Evolutionary conservation across 2,113 vertebrate species (phyloP), one percentile per base, ranked within the genome.

Genomic region (Caranx ignobilis): DNA sequence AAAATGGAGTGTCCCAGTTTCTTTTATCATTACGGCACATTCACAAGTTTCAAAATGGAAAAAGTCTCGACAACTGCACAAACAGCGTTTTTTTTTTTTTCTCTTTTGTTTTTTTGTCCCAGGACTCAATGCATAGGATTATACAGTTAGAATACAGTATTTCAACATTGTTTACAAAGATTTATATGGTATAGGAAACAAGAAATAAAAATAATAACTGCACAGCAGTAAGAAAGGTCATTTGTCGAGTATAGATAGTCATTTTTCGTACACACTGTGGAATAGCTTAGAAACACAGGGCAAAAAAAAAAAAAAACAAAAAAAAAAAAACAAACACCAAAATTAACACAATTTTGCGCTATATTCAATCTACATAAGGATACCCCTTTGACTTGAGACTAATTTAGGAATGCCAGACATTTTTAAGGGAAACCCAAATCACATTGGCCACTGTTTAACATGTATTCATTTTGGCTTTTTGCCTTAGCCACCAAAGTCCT

Each of bases 141-240:
- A 93, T 92, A 95, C 94, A 93, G 91, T 90, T 91, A 93, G 90
- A 91, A 92, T 93, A 95, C 94, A 94, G 91, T 89, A 93, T 93
- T 88, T 93, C 91, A 95, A 95, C 92, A 93, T 75, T 87, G 92
- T 93, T 94, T 94, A 96, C 95, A 95, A 95, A 95, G 93, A 93
- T 94, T 93, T 90, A 94, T 94, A 95, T 85, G 88, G 89, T 92
- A 93, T 93, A 94, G 89, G 89, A 93, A 94, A 95, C 92, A 67
- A 87, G 87, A 95, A 94, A 94, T 90, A 92, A 94, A 94, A 93
- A 94, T 86, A 93, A 93, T 90, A 95, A 95, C 95, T 96, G 95
- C 95, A 96, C 95, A 95, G 95, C 95, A 96, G 95, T 95, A 95
- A 95, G 93, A 94, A 94, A 92, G 74, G 73, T 94, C 57, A 93